Base-by-base conservation (phyloP, 2,888 invertebrate genomes). In the Metallyticus violacea region DNA sequence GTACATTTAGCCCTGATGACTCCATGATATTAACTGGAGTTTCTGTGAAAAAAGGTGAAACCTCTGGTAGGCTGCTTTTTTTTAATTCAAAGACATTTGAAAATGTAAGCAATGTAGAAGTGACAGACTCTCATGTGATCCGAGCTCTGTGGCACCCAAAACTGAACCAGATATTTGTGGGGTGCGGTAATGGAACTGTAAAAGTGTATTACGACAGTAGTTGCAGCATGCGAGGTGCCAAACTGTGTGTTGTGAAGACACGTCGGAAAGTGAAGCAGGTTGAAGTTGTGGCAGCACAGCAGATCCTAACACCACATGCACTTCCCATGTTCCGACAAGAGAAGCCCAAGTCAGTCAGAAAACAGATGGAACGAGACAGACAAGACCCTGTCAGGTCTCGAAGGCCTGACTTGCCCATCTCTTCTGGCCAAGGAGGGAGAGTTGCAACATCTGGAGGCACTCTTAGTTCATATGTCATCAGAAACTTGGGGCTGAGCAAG, bases 261-360 rank as follows among this genome's bases (percentile, higher is more conserved):
- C 95, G 96, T 89, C 94, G 96, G 85, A 97, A 96, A 91, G 95
- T 95, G 29, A 96, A 96, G 89, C 95, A 97, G 5, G 94, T 96
- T 0, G 98, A 99, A 91, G 95, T 98, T 86, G 95, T 98, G 85
- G 96, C 97, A 85, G 96, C 97, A 0, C 97, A 98, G 89, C 97
- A 99, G 91, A 97, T 99, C 79, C 98, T 99, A 9, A 99, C 99
- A 0, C 99, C 99, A 0, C 98, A 99, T 91, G 98, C 99, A 0
- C 92, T 99, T 87, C 99, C 99, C 0, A 93, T 99, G 92, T 99
- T 99, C 92, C 94, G 98, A 62, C 97, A 98, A 91, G 98, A 98
- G 88, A 95, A 97, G 89, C 95, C 98, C 0, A 95, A 97, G 88
- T 97, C 97, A 0, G 96, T 97, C 62, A 95, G 97, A 89, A 98